A percentile compares a stretch with the other conserved stretches of the same genome.
phyloP scores from a whole-genome alignment of 53 echinoderm and acorn worm species.

The Mesocentrotus franciscanus region DNA sequence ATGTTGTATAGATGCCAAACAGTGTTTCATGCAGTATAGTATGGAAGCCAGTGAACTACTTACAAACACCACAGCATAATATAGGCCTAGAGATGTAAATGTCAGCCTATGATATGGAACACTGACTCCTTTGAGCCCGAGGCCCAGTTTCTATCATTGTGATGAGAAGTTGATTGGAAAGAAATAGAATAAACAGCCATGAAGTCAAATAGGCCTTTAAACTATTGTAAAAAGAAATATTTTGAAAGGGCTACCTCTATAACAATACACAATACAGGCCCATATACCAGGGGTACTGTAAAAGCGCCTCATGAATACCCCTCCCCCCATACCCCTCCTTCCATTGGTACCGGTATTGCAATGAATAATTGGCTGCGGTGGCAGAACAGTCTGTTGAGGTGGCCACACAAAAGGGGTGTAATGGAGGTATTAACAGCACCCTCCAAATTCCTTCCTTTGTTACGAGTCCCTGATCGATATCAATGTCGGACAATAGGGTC shows the following conservation, averaged over 20 bases:
- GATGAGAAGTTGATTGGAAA: background rate
- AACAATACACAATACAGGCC: background rate
- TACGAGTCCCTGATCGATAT: background rate
- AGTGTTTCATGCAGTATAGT: background rate
- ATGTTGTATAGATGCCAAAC: too few relatives aligned
- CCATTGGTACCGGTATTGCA: background rate
- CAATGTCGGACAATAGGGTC: background rate
- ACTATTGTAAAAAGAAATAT: background rate
- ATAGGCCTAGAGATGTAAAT: background rate
- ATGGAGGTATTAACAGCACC: slow-evolving; percentile 18
- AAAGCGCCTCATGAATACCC: background rate
- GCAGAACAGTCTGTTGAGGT: background rate
- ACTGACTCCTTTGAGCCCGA: background rate
- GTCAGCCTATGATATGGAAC: background rate
- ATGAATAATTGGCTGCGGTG: background rate
- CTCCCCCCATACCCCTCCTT: background rate
- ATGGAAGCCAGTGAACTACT: background rate
- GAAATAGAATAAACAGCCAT: background rate
- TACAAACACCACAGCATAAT: background rate
- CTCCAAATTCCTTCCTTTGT: slow-evolving; percentile 24
- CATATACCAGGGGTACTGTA: background rate
- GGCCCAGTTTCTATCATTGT: background rate
- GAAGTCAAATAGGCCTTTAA: background rate
- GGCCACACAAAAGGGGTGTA: slow-evolving; percentile 13
- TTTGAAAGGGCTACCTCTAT: background rate